Conservation (phyloP, 2,888 invertebrate species). For the Coenonympha arcania region DNA sequence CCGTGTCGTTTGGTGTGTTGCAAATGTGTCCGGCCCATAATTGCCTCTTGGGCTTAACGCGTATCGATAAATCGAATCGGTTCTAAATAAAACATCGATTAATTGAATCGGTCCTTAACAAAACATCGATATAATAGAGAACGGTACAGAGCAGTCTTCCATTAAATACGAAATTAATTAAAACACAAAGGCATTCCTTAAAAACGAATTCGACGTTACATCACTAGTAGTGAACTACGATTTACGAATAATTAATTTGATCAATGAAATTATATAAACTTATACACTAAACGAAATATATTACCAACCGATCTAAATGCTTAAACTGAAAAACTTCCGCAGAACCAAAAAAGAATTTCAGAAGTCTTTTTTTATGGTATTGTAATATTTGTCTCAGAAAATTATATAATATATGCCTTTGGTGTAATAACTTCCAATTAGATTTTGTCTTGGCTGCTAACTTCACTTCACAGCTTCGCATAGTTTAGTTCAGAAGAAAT, state of each 20-base stretch:
- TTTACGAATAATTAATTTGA: slow-evolving; percentile 54
- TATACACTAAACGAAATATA: slow-evolving; percentile 45
- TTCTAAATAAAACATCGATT: slow-evolving; percentile 10
- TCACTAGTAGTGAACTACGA: slow-evolving; percentile 51
- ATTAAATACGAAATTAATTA: slow-evolving; percentile 48
- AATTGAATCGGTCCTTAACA: slow-evolving; percentile 26
- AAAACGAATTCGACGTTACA: slow-evolving; percentile 44
- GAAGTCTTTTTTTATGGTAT: too few species aligned
- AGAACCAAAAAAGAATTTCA: too few species aligned
- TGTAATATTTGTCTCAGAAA: too few species aligned
- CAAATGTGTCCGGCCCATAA: too few species aligned
- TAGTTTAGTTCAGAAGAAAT: too few species aligned
- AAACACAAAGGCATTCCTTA: slow-evolving; percentile 38
- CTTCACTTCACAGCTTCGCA: too few species aligned
- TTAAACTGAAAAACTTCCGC: too few species aligned
- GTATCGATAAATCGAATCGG: slow-evolving; percentile 27
- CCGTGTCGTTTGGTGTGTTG: too few species aligned
- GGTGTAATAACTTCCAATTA: too few species aligned
- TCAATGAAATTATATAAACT: slow-evolving; percentile 39
- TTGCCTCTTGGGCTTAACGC: slow-evolving; percentile 61
- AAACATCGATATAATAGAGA: slow-evolving; percentile 36
- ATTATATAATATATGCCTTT: too few species aligned
- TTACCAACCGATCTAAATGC: too few species aligned
- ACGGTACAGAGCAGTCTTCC: slow-evolving; percentile 68
- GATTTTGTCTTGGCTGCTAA: too few species aligned